phyloP scores from a whole-genome alignment of 2,888 invertebrate genomes.

The Galerucella calmariensis region DNA sequence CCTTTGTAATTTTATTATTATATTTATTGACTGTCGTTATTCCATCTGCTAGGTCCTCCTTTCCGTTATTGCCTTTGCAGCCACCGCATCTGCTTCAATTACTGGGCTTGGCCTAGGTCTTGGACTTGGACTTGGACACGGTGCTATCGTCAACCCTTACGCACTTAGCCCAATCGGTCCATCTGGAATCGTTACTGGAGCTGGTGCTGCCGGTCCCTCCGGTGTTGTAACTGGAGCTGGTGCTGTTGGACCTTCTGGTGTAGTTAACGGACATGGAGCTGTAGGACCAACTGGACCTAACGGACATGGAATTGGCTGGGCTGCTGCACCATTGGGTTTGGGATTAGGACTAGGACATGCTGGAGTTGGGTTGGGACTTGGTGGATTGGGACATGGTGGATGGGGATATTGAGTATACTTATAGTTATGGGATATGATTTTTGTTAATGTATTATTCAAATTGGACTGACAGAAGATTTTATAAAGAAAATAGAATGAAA shows the following conservation, averaged over 20 bases:
- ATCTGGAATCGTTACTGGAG: conserved; percentile 37
- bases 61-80: conserved; percentile 14
- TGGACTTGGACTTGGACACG: conserved; percentile 15
- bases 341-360: not conserved
- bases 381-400: not conserved
- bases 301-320: not conserved
- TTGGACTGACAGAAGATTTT: too few relatives aligned
- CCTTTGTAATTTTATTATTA: too few relatives aligned
- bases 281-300: conserved; percentile 23
- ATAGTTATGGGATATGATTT: too few relatives aligned
- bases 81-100: conserved; percentile 33
- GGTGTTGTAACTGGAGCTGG: conserved; percentile 41
- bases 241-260: conserved; percentile 40
- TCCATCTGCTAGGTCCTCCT: too few relatives aligned
- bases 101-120: not conserved
- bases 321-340: not conserved
- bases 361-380: not conserved
- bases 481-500: too few relatives aligned
- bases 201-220: conserved; percentile 40
- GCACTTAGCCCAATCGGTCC: conserved; percentile 38
- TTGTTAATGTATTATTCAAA: too few relatives aligned
- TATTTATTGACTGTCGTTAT: too few relatives aligned
- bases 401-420: too few relatives aligned
- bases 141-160: conserved; percentile 27
- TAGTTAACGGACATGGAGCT: conserved; percentile 44